phyloP scores from a whole-genome alignment of 2,888 invertebrate species.

The Acrobasis consociella region DNA sequence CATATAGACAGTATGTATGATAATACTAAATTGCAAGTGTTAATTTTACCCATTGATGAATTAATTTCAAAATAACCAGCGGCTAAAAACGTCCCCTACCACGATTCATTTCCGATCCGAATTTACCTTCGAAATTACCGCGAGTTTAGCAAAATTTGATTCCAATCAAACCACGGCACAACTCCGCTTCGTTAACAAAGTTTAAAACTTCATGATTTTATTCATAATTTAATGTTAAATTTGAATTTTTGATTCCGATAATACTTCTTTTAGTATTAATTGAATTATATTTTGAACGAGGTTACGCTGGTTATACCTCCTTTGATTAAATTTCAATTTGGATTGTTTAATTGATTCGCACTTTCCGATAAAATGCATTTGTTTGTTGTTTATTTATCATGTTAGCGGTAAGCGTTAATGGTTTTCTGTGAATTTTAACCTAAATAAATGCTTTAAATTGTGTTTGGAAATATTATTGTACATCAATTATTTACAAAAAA shows the following conservation, averaged over 20 bases:
- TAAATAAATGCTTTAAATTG: neutral
- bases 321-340: slow-evolving; percentile 3
- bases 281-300: slow-evolving; percentile 29
- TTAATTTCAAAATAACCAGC: neutral
- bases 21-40: no score
- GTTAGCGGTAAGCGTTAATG: neutral
- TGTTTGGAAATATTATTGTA: neutral
- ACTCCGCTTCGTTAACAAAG: slow-evolving; percentile 34
- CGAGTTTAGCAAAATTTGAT: slow-evolving; percentile 34
- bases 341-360: neutral
- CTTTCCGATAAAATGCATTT: neutral
- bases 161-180: slow-evolving; percentile 31
- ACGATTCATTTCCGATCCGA: slow-evolving; percentile 9
- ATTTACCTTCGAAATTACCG: slow-evolving; percentile 25
- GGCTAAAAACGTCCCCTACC: neutral
- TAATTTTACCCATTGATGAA: neutral
- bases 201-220: slow-evolving; percentile 35
- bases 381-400: neutral
- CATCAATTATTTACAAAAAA: no score
- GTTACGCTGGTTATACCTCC: no score
- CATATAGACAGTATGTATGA: no score
- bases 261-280: slow-evolving; percentile 28
- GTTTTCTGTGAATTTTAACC: neutral
- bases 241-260: slow-evolving; percentile 37
- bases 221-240: slow-evolving; percentile 32